phyloP scores from a whole-genome alignment of 2,113 vertebrate species.

The Orientallactaga bullata region DNA sequence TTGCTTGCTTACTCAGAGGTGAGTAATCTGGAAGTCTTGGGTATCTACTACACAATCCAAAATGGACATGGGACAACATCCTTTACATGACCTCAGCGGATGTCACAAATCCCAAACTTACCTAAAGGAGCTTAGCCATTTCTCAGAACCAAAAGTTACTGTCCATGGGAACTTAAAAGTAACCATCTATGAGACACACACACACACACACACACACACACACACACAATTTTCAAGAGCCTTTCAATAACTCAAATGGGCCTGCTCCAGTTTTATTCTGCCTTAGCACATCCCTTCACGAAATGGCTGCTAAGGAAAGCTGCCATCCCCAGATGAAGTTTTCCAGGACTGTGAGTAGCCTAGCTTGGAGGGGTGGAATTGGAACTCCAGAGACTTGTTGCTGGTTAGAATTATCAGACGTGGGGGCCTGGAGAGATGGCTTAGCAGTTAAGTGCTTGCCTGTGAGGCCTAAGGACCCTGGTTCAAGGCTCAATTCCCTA shows the following conservation, averaged over 20 bases:
- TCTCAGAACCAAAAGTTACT: constrained; percentile 14
- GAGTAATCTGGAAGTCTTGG: constrained; percentile 43
- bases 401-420: too few species aligned
- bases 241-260: constrained; percentile 7
- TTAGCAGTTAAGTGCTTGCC: too few species aligned
- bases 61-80: constrained; percentile 33
- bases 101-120: constrained; percentile 26
- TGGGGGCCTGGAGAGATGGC: too few species aligned
- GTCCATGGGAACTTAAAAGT: background rate
- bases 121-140: background rate
- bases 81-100: constrained; percentile 36
- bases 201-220: background rate
- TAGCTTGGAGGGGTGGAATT: too few species aligned
- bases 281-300: background rate
- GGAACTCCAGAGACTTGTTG: too few species aligned
- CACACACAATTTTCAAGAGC: background rate
- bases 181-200: background rate
- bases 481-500: too few species aligned
- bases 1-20: constrained; percentile 34
- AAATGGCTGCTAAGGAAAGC: too few species aligned
- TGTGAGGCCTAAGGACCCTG: too few species aligned
- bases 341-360: too few species aligned
- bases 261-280: background rate
- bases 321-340: too few species aligned
- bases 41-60: constrained; percentile 12